Conservation (phyloP, 2,797 vertebrate species). For the Pogoniulus pusillus region DNA sequence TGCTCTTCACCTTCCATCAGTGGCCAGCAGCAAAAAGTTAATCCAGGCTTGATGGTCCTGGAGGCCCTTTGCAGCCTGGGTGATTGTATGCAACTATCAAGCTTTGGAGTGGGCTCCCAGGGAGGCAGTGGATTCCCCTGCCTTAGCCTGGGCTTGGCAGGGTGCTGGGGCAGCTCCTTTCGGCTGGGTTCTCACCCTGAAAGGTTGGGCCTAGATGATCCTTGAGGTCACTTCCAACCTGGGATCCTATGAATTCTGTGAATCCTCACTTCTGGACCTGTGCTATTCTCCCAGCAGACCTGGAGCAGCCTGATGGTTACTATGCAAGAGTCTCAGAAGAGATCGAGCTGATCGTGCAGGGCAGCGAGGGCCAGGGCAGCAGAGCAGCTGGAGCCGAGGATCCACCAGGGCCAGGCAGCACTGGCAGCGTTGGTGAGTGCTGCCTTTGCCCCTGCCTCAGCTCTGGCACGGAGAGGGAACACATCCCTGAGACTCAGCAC, state of each 20-base stretch:
- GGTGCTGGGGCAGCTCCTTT: too few relatives aligned
- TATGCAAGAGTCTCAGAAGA: slow-evolving; percentile 82
- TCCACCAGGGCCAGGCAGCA: accelerated
- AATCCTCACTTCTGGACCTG: accelerated
- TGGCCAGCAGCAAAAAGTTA: too few relatives aligned
- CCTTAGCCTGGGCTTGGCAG: too few relatives aligned
- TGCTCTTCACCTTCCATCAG: neutral
- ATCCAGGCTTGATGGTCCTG: too few relatives aligned
- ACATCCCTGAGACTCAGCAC: accelerated
- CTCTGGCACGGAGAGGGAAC: accelerated
- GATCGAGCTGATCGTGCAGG: slow-evolving; percentile 79
- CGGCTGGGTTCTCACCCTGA: too few relatives aligned
- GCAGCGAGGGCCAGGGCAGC: neutral
- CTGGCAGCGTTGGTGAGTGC: neutral
- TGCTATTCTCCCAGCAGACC: neutral
- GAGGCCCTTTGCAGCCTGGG: too few relatives aligned
- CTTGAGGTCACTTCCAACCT: too few relatives aligned
- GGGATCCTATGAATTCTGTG: too few relatives aligned
- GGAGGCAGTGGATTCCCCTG: too few relatives aligned
- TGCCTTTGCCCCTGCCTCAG: neutral
- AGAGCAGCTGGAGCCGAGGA: accelerated
- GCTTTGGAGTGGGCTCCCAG: too few relatives aligned
- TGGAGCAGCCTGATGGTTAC: slow-evolving; percentile 46
- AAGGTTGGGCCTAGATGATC: too few relatives aligned
- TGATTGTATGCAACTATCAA: too few relatives aligned